Evolutionary conservation across 1,140 invertebrate genomes (phyloP).

Genomic region (Phthorimaea operculella): DNA sequence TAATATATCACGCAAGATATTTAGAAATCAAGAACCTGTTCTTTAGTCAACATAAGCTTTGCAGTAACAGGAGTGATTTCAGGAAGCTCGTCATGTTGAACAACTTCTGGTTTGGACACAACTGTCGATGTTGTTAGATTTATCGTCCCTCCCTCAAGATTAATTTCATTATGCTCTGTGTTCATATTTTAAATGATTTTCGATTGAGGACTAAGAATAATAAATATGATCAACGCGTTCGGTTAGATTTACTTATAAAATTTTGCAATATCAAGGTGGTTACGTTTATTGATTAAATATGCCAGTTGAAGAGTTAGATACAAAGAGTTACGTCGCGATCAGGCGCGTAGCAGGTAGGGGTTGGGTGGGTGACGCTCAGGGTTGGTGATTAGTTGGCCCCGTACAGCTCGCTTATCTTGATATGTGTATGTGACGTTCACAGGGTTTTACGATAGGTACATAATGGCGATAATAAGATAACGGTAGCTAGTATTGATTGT

Average conservation of each 20-base stretch:
- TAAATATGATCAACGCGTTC: too few species aligned
- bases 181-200: too few species aligned
- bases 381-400: too few species aligned
- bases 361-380: too few species aligned
- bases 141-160: neutral
- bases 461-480: too few species aligned
- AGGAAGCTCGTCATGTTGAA: slow-evolving; percentile 10
- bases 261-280: neutral
- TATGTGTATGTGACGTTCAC: too few species aligned
- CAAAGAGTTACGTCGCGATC: slow-evolving; percentile 4
- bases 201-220: too few species aligned
- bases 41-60: slow-evolving; percentile 33
- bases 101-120: slow-evolving; percentile 7
- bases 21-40: slow-evolving; percentile 28
- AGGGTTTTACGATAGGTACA: too few species aligned
- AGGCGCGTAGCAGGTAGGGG: too few species aligned
- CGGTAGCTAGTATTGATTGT: too few species aligned
- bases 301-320: neutral
- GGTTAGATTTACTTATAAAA: neutral
- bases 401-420: too few species aligned
- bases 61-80: slow-evolving; percentile 28
- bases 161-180: neutral
- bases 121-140: neutral
- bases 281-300: neutral
- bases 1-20: neutral